Evolutionary conservation across 2,888 invertebrate genomes (phyloP).

Genomic region (Hipparchia semele): DNA sequence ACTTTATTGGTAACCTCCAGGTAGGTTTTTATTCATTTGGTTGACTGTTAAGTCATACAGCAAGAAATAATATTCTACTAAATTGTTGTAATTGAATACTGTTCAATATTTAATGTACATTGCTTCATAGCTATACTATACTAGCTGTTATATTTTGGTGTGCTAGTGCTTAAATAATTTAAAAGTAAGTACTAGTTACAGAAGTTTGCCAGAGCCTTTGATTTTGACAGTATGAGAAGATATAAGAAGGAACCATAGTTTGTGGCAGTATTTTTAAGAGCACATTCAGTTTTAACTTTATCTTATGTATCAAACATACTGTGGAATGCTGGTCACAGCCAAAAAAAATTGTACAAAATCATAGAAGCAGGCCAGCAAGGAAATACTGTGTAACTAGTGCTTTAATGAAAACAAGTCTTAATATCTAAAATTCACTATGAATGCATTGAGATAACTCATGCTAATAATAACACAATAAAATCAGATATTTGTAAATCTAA

Average conservation of each 20-base stretch:
- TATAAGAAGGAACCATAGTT: too few relatives aligned
- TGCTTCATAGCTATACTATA: too few relatives aligned
- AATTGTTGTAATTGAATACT: neutral
- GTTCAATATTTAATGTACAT: neutral
- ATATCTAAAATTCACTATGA: neutral
- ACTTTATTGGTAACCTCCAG: too few relatives aligned
- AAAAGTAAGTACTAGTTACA: neutral
- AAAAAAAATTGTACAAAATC: too few relatives aligned
- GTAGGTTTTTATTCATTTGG: too few relatives aligned
- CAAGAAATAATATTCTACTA: neutral
- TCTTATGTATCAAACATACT: too few relatives aligned
- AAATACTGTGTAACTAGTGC: neutral
- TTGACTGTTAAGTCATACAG: too few relatives aligned
- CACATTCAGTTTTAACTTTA: too few relatives aligned
- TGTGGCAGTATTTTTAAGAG: too few relatives aligned
- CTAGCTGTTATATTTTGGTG: neutral
- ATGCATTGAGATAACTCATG: neutral
- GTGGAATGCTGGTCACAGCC: too few relatives aligned
- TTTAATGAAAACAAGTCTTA: neutral
- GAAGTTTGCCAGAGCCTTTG: neutral
- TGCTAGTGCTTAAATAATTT: neutral
- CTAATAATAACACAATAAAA: neutral
- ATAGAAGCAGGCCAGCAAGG: neutral
- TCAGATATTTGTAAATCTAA: neutral
- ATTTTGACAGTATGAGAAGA: neutral